Percentiles rank a stretch among this genome's conserved stretches.
These are phyloP conservation scores for Brachyrhaphis roseni DNA, from an alignment of 2,797 vertebrate genomes.

Conservation along the genomic window DNA sequence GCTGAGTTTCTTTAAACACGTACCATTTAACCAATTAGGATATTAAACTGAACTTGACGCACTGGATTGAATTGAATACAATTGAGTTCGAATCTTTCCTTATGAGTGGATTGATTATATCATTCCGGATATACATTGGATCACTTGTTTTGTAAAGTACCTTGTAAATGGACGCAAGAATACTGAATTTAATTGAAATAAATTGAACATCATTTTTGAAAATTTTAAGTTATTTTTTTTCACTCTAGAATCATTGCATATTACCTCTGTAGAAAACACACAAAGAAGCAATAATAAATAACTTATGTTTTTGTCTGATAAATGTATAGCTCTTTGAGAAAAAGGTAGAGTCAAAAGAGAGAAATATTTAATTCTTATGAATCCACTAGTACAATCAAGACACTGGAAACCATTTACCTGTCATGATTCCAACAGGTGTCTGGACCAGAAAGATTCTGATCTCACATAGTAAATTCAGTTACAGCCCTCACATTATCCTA, in stretches of 20 bases:
- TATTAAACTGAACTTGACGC: neutral
- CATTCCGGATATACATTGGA: neutral
- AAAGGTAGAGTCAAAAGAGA: neutral
- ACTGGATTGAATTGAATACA: neutral
- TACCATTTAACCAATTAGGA: neutral
- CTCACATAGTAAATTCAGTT: neutral
- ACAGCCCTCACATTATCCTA: neutral
- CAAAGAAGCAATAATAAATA: neutral
- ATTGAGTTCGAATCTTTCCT: neutral
- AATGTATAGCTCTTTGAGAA: neutral
- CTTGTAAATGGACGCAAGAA: neutral
- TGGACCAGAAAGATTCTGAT: neutral
- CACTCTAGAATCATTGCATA: neutral
- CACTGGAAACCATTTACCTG: neutral
- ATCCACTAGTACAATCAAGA: neutral
- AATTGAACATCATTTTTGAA: neutral
- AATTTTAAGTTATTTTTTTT: neutral
- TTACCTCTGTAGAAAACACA: neutral
- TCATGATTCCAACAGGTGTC: neutral
- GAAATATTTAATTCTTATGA: neutral
- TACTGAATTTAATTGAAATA: neutral
- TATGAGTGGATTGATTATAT: neutral
- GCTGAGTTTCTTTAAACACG: neutral
- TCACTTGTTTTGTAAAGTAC: neutral
- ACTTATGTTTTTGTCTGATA: neutral